phyloP scores from a whole-genome alignment of 2,797 vertebrate genomes.

The Echeneis naucrates region DNA sequence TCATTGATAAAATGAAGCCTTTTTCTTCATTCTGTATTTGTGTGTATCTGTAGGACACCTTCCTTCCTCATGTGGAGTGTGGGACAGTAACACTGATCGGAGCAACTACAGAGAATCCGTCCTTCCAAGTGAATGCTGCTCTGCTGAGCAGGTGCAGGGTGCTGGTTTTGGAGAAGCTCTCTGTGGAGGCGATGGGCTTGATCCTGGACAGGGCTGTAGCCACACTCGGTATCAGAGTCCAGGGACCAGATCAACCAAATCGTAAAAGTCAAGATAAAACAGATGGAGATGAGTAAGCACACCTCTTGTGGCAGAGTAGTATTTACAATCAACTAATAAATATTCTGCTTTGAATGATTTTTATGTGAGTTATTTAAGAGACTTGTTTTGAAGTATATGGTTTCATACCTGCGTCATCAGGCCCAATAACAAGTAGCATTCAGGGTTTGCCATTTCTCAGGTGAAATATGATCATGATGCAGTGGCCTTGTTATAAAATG shows the following conservation, averaged over 20 bases:
- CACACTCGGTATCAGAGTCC: conserved; percentile 87
- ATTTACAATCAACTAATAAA: not conserved
- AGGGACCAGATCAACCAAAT: conserved; percentile 65
- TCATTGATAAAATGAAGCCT: not conserved
- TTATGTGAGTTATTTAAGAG: not conserved
- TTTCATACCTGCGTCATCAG: not conserved
- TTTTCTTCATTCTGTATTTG: conserved; percentile 64
- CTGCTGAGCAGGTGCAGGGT: conserved; percentile 96
- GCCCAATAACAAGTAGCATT: too few species aligned
- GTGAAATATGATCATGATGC: not conserved
- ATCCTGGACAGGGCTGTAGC: conserved; percentile 90
- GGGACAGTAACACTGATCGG: conserved; percentile 96
- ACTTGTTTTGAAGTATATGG: not conserved
- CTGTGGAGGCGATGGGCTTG: conserved; percentile 90
- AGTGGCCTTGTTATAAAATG: not conserved
- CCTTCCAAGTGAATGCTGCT: conserved; percentile 96
- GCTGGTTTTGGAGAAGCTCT: conserved; percentile 94
- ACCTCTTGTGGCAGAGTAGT: conserved; percentile 5
- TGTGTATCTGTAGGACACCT: conserved; percentile 90
- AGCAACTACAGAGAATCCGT: conserved; percentile 97
- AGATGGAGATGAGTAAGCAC: conserved; percentile 86
- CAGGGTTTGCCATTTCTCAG: not conserved
- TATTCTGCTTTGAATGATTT: too few species aligned
- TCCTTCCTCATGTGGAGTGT: conserved; percentile 97
- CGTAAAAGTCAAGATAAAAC: conserved; percentile 71